Evolutionary conservation across 2,888 invertebrate genomes (phyloP).

Genomic region (Lypha dubia): DNA sequence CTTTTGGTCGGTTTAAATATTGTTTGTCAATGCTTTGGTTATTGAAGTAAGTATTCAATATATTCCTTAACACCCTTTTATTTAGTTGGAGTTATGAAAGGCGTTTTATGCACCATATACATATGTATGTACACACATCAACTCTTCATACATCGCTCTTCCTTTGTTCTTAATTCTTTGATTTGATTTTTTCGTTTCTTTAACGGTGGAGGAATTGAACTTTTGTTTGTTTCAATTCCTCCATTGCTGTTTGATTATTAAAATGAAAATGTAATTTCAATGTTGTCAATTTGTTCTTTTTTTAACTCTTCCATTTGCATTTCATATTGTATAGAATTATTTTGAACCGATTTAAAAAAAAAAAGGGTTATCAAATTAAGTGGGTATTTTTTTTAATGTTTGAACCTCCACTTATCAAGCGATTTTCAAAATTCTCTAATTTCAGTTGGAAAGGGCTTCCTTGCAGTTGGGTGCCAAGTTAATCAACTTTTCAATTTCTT

Average conservation of each 20-base stretch:
- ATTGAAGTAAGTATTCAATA: conserved; percentile 36
- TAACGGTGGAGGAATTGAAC: conserved; percentile 47
- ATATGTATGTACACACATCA: too few species aligned
- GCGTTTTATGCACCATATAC: conserved; percentile 18
- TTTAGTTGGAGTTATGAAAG: background rate
- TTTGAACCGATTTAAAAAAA: too few species aligned
- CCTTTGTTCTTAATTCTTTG: conserved; percentile 20
- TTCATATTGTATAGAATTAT: too few species aligned
- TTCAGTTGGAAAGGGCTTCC: too few species aligned
- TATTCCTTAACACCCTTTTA: background rate
- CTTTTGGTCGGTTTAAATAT: conserved; percentile 39
- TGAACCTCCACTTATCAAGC: too few species aligned
- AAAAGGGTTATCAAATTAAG: too few species aligned
- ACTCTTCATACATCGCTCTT: too few species aligned
- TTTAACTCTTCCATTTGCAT: too few species aligned
- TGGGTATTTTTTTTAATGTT: too few species aligned
- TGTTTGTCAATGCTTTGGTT: background rate
- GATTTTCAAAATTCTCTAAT: too few species aligned
- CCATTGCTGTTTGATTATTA: conserved; percentile 36
- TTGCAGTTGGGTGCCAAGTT: too few species aligned
- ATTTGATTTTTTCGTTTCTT: conserved; percentile 26
- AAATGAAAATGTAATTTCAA: conserved; percentile 41
- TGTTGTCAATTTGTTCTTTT: conserved; percentile 30
- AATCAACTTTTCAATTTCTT: too few species aligned
- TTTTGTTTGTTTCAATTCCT: conserved; percentile 55